Evolutionary conservation across 2,113 vertebrate genomes (phyloP).

Genomic region (Malurus cyaneus): DNA sequence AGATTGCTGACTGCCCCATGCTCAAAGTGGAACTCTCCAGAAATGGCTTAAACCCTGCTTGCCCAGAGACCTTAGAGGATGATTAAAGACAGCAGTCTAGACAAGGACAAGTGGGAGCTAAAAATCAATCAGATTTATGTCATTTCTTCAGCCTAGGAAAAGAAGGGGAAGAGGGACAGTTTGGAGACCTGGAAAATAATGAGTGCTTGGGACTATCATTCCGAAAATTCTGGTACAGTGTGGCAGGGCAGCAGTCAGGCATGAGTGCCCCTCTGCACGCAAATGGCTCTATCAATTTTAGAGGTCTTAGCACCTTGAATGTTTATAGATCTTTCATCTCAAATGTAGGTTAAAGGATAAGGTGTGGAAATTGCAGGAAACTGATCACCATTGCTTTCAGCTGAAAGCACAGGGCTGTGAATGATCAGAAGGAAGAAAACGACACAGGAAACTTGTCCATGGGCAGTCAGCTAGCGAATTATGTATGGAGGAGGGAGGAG

Average conservation of each 20-base stretch:
- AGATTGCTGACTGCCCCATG: background rate
- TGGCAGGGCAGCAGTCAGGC: background rate
- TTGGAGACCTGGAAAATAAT: background rate
- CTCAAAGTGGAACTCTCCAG: background rate
- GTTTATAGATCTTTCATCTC: background rate
- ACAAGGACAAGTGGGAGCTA: background rate
- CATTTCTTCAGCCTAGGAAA: background rate
- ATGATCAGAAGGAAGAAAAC: background rate
- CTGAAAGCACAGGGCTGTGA: background rate
- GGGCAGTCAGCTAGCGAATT: background rate
- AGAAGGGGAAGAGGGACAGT: background rate
- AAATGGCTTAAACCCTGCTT: background rate
- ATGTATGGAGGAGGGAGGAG: background rate
- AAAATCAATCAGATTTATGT: background rate
- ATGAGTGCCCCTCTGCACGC: background rate
- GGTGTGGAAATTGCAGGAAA: background rate
- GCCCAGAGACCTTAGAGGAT: background rate
- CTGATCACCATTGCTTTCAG: background rate
- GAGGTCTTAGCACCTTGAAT: background rate
- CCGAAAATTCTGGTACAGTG: background rate
- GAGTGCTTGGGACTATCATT: background rate
- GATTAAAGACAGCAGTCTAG: background rate
- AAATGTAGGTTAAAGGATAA: background rate
- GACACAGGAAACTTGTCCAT: background rate
- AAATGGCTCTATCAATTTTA: background rate